Percentiles rank a stretch among this genome's conserved stretches.
Conservation (phyloP, 2,113 vertebrate genomes). For the Vulpes vulpes region DNA sequence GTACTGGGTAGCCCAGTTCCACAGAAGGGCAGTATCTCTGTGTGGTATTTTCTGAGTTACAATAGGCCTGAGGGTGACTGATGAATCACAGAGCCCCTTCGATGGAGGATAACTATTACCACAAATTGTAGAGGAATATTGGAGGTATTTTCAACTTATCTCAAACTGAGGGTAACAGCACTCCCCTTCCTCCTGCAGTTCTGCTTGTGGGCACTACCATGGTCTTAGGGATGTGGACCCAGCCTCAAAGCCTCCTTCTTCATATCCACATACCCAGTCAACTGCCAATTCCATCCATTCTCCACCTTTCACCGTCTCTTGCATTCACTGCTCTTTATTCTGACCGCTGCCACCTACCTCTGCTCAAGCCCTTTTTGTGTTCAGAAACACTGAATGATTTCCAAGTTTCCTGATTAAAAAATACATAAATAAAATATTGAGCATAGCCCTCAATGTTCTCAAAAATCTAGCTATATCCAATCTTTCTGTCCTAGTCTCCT, state of each 20-base stretch:
- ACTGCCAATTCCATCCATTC: fast-evolving
- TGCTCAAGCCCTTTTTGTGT: not conserved
- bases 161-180: not conserved
- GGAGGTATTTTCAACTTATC: not conserved
- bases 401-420: not conserved
- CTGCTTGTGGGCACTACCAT: not conserved
- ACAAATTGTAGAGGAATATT: not conserved
- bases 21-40: not conserved
- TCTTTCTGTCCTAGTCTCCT: not conserved
- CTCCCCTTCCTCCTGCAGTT: not conserved
- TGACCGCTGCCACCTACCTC: not conserved
- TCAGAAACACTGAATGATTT: not conserved
- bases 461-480: not conserved
- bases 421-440: not conserved
- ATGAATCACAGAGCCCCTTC: not conserved
- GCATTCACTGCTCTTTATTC: not conserved
- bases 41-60: not conserved
- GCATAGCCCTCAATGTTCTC: not conserved
- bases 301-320: not conserved
- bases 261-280: not conserved
- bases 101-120: not conserved
- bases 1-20: not conserved
- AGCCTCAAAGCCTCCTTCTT: not conserved
- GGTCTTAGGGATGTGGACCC: fast-evolving
- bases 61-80: not conserved